phyloP scores from a whole-genome alignment of 1,140 invertebrate genomes.

The Heliconius himera region DNA sequence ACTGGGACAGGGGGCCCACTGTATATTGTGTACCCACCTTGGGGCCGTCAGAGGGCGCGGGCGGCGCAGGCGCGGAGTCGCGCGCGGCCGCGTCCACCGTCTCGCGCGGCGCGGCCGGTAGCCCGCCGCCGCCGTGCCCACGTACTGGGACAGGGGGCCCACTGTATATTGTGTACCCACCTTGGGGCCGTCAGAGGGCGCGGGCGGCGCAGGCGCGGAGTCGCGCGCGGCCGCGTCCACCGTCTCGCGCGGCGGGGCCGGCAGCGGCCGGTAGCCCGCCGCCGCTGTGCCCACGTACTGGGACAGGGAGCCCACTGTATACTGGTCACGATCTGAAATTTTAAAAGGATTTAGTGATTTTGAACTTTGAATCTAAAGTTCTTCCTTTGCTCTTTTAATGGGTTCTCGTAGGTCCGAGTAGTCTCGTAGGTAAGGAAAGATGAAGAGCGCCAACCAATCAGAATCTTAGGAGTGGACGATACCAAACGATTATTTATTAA shows the following conservation, averaged over 20 bases:
- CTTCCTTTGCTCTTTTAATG: too few relatives aligned
- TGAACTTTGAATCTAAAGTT: too few relatives aligned
- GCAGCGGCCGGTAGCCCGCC: slow-evolving; percentile 93
- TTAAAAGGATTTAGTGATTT: too few relatives aligned
- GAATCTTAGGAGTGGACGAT: too few relatives aligned
- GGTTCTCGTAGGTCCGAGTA: too few relatives aligned
- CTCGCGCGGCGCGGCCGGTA: slow-evolving; percentile 35
- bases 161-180: too few relatives aligned
- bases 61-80: not conserved
- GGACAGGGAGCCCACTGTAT: slow-evolving; percentile 96
- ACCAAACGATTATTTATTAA: too few relatives aligned
- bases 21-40: slow-evolving; percentile 85
- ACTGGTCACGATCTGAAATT: slow-evolving; percentile 88
- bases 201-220: not conserved
- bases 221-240: slow-evolving; percentile 11
- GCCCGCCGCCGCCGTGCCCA: not conserved
- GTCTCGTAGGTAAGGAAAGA: too few relatives aligned
- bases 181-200: not conserved
- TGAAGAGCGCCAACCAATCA: too few relatives aligned
- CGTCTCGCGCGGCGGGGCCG: slow-evolving; percentile 79
- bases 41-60: not conserved
- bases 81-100: slow-evolving; percentile 15
- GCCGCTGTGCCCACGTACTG: slow-evolving; percentile 95
- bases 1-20: slow-evolving; percentile 97
- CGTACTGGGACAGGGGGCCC: not conserved